These are phyloP conservation scores for Nyctereutes procyonoides DNA, from an alignment of 2,113 vertebrate species.

Conservation along the genomic window DNA sequence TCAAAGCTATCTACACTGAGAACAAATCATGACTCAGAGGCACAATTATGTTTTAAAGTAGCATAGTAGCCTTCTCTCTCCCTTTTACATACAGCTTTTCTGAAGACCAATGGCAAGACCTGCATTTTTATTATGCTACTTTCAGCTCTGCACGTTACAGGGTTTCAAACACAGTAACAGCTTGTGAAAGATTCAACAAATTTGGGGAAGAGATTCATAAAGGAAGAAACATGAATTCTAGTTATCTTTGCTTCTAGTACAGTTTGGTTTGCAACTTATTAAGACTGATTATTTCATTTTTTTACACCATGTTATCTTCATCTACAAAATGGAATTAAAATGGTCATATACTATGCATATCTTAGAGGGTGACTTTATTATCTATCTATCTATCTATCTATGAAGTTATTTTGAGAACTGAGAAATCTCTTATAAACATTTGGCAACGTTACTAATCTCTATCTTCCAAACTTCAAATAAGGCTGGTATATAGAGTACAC, in stretches of 20 bases:
- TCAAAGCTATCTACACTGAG: background rate
- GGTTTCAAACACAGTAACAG: background rate
- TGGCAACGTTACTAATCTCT: background rate
- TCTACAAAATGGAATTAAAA: slow-evolving; percentile 9
- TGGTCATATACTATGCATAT: background rate
- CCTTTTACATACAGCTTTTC: background rate
- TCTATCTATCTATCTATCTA: background rate
- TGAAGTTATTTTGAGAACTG: slow-evolving; percentile 38
- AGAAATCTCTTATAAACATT: background rate
- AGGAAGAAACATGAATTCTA: background rate
- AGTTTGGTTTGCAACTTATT: background rate
- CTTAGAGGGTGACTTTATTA: background rate
- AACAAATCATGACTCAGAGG: background rate
- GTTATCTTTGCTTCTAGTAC: background rate
- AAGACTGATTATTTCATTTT: slow-evolving; percentile 1
- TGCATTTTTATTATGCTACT: background rate
- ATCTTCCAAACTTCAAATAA: background rate
- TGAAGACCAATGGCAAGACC: background rate
- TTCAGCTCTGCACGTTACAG: background rate
- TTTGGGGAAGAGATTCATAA: background rate
- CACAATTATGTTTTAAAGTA: background rate
- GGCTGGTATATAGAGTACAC: background rate
- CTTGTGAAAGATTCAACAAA: slow-evolving; percentile 14
- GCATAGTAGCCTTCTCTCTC: background rate
- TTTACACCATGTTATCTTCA: background rate